These are phyloP conservation scores for Eutrigla gurnardus DNA, from an alignment of 2,797 vertebrate species.

Conservation along the genomic window DNA sequence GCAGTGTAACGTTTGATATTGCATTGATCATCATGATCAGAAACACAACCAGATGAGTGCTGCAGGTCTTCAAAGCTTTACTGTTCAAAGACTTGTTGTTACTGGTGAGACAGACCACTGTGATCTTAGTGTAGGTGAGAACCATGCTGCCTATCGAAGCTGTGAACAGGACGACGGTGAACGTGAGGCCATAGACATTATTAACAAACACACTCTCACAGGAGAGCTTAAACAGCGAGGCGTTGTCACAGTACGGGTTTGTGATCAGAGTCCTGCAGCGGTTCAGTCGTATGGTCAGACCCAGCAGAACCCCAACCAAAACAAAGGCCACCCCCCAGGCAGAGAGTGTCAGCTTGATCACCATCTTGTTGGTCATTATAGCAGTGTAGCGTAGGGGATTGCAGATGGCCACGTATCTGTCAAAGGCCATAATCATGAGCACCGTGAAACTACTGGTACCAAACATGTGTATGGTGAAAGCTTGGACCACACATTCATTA, in stretches of 20 bases:
- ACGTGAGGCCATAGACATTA: constrained; percentile 69
- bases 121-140: constrained; percentile 41
- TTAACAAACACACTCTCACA: constrained; percentile 69
- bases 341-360: constrained; percentile 17
- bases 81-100: constrained; percentile 1
- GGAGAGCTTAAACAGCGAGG: constrained; percentile 75
- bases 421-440: too few species aligned
- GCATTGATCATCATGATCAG: constrained; percentile 66
- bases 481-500: too few species aligned
- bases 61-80: constrained; percentile 22
- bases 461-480: too few species aligned
- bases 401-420: constrained; percentile 67
- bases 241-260: constrained; percentile 71
- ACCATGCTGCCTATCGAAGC: constrained; percentile 53
- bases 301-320: constrained; percentile 33
- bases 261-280: constrained; percentile 58
- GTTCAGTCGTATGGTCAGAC: constrained; percentile 54
- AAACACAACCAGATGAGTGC: constrained; percentile 52
- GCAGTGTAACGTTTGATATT: constrained; percentile 40
- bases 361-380: not conserved
- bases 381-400: constrained; percentile 63
- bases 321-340: constrained; percentile 37
- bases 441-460: too few species aligned
- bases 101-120: constrained; percentile 1
- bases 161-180: constrained; percentile 46